A percentile compares a stretch with the other conserved stretches of the same genome.
These are phyloP conservation scores for Ginglymostoma cirratum DNA, from an alignment of 2,113 vertebrate genomes.

Conservation along the genomic window DNA sequence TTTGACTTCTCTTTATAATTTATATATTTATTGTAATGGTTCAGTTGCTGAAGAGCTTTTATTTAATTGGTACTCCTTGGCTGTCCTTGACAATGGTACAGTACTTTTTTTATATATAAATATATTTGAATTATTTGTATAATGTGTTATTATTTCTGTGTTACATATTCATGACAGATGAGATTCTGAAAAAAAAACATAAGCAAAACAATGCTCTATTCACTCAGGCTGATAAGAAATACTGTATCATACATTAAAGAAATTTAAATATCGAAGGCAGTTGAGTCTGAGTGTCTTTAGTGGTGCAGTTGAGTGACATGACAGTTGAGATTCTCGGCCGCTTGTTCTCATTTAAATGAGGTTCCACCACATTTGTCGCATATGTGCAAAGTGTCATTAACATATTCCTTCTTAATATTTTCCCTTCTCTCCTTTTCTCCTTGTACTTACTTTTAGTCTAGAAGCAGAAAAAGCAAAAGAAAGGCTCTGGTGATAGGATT, in stretches of 20 bases:
- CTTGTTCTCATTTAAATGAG: too few relatives aligned
- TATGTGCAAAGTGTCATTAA: neutral
- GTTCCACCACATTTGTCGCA: neutral
- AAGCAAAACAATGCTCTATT: constrained; percentile 36
- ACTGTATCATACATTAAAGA: constrained; percentile 38
- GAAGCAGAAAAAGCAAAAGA: neutral
- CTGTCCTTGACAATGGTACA: constrained; percentile 32
- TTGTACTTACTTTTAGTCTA: neutral
- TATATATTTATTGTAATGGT: constrained; percentile 38
- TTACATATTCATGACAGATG: constrained; percentile 33
- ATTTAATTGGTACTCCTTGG: constrained; percentile 37
- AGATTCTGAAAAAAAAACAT: constrained; percentile 33
- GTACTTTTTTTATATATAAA: constrained; percentile 37
- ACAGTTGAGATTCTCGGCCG: neutral
- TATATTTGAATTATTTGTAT: constrained; percentile 38
- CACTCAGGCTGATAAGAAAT: constrained; percentile 33
- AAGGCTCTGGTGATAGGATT: neutral
- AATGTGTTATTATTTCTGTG: constrained; percentile 35
- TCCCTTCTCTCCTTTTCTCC: neutral
- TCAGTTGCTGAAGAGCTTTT: constrained; percentile 34
- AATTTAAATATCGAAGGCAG: constrained; percentile 15
- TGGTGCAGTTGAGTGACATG: neutral
- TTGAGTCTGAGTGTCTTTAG: neutral
- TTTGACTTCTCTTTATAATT: constrained; percentile 37
- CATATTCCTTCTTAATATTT: neutral